These are phyloP conservation scores for Melinaea menophilus DNA, from an alignment of 2,888 invertebrate genomes.

Conservation along the genomic window DNA sequence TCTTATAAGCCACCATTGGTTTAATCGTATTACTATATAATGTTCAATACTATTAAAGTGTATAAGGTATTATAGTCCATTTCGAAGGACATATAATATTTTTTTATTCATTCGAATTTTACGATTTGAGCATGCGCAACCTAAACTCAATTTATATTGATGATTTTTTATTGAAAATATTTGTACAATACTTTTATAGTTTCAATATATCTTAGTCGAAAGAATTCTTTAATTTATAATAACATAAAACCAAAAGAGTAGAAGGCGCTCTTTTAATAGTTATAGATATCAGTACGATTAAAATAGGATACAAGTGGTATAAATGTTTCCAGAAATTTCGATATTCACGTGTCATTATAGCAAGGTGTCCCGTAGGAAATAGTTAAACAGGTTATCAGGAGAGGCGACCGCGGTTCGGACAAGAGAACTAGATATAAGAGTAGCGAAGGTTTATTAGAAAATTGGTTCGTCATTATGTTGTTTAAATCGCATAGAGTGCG, in stretches of 20 bases:
- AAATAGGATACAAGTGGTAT: not conserved
- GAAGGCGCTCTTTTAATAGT: not conserved
- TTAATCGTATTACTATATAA: too few species aligned
- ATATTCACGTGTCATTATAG: constrained; percentile 28
- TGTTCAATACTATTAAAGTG: too few species aligned
- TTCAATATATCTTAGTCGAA: too few species aligned
- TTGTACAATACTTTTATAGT: too few species aligned
- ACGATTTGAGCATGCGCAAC: too few species aligned
- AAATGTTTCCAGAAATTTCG: not conserved
- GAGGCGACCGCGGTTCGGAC: constrained; percentile 62
- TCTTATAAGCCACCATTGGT: constrained; percentile 41
- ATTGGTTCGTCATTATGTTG: constrained; percentile 78
- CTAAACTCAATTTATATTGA: too few species aligned
- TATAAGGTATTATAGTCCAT: too few species aligned
- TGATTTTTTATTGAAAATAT: too few species aligned
- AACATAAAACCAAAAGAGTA: too few species aligned
- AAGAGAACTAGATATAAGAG: constrained; percentile 66
- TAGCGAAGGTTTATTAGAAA: constrained; percentile 78
- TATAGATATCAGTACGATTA: not conserved
- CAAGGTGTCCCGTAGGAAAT: constrained; percentile 70
- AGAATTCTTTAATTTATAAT: too few species aligned
- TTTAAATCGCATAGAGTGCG: constrained; percentile 78
- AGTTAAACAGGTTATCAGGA: constrained; percentile 68
- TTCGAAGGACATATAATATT: too few species aligned
- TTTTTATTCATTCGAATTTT: too few species aligned